A percentile compares a stretch with the other conserved stretches of the same genome.
Conservation (phyloP, 2,888 invertebrate species). For the Dysmachus trigonus region DNA sequence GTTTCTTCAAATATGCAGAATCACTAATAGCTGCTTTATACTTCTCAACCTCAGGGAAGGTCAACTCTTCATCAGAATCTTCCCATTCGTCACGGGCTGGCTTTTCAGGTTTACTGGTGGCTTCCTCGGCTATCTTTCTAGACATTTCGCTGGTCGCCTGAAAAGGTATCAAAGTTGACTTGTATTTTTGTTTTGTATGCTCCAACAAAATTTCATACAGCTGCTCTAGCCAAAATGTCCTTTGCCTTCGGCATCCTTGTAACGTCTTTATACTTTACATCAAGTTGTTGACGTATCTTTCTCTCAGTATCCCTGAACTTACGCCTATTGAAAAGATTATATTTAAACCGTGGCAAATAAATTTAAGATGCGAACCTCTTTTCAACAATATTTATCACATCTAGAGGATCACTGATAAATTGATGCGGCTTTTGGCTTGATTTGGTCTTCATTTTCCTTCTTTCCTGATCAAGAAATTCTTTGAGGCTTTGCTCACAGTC, state of each 20-base stretch:
- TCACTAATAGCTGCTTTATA: background rate
- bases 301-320: conserved; percentile 60
- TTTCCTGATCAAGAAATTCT: conserved; percentile 60
- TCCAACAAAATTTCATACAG: conserved; percentile 4
- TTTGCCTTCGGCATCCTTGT: conserved; percentile 10
- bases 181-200: background rate
- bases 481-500: conserved; percentile 60
- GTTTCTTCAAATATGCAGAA: conserved; percentile 47
- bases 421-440: conserved; percentile 55
- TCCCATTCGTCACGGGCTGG: background rate
- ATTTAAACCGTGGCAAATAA: background rate
- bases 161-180: background rate
- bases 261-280: conserved; percentile 49
- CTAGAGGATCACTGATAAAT: conserved; percentile 59
- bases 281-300: conserved; percentile 57
- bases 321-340: conserved; percentile 52
- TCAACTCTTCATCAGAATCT: background rate
- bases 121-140: conserved; percentile 18
- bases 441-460: conserved; percentile 60
- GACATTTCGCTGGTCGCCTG: conserved; percentile 42
- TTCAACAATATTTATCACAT: conserved; percentile 51
- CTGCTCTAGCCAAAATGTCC: conserved; percentile 4
- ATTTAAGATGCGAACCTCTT: background rate
- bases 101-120: background rate
- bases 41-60: background rate